Evolutionary conservation across 2,113 vertebrate species (phyloP).

Genomic region (Saccopteryx leptura): DNA sequence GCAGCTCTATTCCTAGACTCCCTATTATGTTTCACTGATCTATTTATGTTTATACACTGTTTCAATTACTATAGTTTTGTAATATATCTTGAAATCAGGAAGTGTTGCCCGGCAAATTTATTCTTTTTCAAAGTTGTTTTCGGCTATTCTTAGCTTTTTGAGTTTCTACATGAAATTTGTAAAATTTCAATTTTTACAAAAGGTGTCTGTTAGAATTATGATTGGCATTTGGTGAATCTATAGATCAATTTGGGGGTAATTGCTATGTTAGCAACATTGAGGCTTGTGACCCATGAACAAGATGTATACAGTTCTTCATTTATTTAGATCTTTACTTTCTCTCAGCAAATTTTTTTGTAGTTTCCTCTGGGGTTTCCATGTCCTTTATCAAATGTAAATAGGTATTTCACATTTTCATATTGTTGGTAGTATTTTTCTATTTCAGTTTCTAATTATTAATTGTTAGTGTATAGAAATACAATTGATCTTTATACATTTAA

Average conservation of each 20-base stretch:
- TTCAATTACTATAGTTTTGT: neutral
- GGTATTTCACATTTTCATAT: neutral
- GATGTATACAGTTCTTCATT: neutral
- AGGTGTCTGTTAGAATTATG: neutral
- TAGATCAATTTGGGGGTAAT: neutral
- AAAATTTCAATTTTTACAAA: neutral
- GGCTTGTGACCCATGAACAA: neutral
- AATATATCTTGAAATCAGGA: neutral
- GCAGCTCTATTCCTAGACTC: neutral
- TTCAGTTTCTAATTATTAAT: neutral
- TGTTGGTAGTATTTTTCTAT: neutral
- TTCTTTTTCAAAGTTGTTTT: constrained; percentile 31
- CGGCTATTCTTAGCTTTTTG: neutral
- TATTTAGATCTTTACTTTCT: neutral
- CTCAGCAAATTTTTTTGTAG: neutral
- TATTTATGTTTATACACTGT: neutral
- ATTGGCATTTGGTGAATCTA: neutral
- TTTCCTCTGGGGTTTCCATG: neutral
- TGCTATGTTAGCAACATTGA: neutral
- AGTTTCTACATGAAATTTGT: neutral
- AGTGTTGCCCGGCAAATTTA: neutral
- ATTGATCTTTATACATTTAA: neutral
- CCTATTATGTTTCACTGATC: neutral
- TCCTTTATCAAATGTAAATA: neutral
- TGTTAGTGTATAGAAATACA: neutral